phyloP scores from a whole-genome alignment of 2,113 vertebrate genomes.

The Arothron firmamentum region DNA sequence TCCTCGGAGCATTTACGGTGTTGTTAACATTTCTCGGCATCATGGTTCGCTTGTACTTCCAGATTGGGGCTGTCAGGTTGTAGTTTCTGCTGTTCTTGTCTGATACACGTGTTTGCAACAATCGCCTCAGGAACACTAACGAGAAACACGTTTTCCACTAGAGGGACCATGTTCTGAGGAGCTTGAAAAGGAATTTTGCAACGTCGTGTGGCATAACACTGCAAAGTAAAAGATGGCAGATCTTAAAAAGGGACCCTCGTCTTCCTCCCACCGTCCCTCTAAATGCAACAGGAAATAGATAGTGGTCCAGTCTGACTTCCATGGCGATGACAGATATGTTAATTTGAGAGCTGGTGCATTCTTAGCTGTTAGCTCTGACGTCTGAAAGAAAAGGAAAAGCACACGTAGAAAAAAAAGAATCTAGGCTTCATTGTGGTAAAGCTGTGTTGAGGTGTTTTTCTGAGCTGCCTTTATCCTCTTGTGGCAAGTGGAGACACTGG shows the following conservation, averaged over 20 bases:
- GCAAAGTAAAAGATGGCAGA: neutral
- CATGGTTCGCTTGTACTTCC: constrained; percentile 5
- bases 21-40: too few relatives aligned
- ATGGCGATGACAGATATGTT: neutral
- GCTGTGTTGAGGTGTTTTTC: constrained; percentile 18
- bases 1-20: too few relatives aligned
- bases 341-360: neutral
- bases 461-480: constrained; percentile 24
- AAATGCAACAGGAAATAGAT: too few relatives aligned
- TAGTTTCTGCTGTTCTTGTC: constrained; percentile 26
- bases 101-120: constrained; percentile 36
- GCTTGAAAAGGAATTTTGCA: constrained; percentile 29
- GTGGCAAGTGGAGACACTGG: constrained; percentile 31
- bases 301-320: neutral
- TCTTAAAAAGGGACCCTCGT: too few relatives aligned
- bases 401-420: neutral
- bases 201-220: neutral
- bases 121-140: constrained; percentile 44
- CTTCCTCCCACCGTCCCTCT: too few relatives aligned
- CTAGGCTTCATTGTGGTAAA: neutral
- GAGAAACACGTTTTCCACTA: constrained; percentile 45
- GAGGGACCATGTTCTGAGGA: constrained; percentile 12
- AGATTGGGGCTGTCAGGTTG: constrained; percentile 35
- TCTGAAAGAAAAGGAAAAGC: constrained; percentile 11
- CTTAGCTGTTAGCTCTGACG: neutral